Evolutionary conservation across 1,140 invertebrate genomes (phyloP), one percentile per base, ranked within the genome.

Genomic region (Listronotus oregonensis): DNA sequence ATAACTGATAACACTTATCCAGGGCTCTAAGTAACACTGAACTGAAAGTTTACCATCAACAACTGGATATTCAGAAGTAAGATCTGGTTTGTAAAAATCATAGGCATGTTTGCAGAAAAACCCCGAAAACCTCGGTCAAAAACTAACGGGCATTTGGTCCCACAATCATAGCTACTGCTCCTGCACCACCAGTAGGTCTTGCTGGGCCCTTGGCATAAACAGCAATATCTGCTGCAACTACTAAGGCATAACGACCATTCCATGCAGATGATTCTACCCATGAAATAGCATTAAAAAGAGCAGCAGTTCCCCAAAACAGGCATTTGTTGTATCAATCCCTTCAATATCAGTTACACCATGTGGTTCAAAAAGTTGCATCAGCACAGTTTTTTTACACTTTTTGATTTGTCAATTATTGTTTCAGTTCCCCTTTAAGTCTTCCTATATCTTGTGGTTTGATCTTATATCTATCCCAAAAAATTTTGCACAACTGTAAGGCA

Each of bases 241-340:
- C 96, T 17, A 99, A 78, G 0, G 97, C 97, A 70, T 91, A 89
- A 49, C 96, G 85, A 12, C 96, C 95, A 84, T 99, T 95, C 95
- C 96, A 98, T 18, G 90, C 87, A 71, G 92, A 96, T 1, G 95
- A 96, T 80, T 99, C 96, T 6, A 99, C 83, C 97, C 97, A 99
- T 62, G 93, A 89, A 43, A 98, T 81, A 1, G 96, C 90, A 83
- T 99, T 98, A 76, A 99, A 96, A 0, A 99, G 81, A 14, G 97
- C 96, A 34, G 95, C 91, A 1, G 97, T 99, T 11, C 97, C 98
- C 98, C 97, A 82, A 97, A 99, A 77, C 98, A 99, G 11, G 97
- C 98, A 85, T 99, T 99, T 18, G 94, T 98, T 0, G 91, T 92
- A 78, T 99, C 97, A 44, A 98, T 88, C 14, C 97, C 98, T 83